Percentiles rank a stretch among this genome's conserved stretches.
These are phyloP conservation scores for Cataglyphis cursor DNA, from an alignment of 2,888 invertebrate species.

Conservation along the genomic window DNA sequence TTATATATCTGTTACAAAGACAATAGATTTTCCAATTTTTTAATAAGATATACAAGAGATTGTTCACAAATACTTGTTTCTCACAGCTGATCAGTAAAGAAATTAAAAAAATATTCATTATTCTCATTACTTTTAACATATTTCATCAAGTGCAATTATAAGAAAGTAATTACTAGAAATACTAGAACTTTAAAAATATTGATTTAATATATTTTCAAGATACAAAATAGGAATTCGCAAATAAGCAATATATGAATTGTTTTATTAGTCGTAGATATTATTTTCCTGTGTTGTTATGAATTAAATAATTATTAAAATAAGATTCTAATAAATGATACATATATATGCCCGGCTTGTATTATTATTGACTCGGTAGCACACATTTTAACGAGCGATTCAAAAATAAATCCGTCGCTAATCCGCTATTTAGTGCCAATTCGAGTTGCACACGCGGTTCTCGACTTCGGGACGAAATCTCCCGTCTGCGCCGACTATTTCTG, in stretches of 20 bases:
- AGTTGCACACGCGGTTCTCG: conserved; percentile 52
- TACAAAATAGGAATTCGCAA: not conserved
- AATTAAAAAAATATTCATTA: not conserved
- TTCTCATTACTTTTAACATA: not conserved
- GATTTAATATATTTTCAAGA: not conserved
- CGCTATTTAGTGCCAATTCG: conserved; percentile 56
- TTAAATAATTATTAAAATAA: conserved; percentile 13
- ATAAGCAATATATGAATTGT: not conserved
- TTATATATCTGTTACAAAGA: not conserved
- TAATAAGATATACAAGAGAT: not conserved
- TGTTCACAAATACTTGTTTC: not conserved
- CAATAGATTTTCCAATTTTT: not conserved
- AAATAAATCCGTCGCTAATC: not conserved
- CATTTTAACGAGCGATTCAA: conserved; percentile 2
- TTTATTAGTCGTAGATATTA: not conserved
- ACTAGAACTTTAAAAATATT: not conserved
- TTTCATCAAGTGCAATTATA: not conserved
- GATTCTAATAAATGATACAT: not conserved
- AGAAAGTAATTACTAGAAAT: not conserved
- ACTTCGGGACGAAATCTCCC: conserved; percentile 56
- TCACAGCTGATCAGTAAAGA: not conserved
- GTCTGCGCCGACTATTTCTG: conserved; percentile 34
- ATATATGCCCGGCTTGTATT: not conserved
- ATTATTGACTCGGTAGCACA: not conserved
- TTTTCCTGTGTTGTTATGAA: not conserved